Base-by-base conservation (phyloP, 2,888 invertebrate genomes). In the Netelia fuscicornis region DNA sequence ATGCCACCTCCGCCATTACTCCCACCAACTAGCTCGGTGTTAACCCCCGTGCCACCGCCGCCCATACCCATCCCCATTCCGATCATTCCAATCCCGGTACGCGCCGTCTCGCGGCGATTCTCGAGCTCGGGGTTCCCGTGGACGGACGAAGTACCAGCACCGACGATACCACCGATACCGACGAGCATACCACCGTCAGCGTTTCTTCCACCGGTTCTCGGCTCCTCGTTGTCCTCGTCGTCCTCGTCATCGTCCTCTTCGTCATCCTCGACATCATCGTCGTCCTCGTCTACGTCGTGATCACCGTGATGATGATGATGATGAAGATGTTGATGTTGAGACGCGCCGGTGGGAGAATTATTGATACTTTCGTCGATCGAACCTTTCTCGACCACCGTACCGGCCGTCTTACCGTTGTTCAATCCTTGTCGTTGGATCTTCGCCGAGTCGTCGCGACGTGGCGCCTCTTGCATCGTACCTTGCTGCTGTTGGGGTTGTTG, bases 1-100 rank as follows among this genome's bases (percentile, higher is more conserved):
- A 91, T 93, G 91, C 95, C 95, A 92, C 95, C 95, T 91, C 92
- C 91, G 89, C 90, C 89, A 84, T 88, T 90, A 88, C 90, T 89
- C 90, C 91, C 91, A 91, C 91, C 87, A 23, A 87, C 85, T 62
- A 70, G 64, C 81, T 83, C 87, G 60, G 37, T 72, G 67, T 68
- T 48, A 54, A 72, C 68, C 84, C 87, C 86, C 78, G 84, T 84
- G 71, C 75, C 78, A 42, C 75, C 75, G 58, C 76, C 75, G 48
- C 86, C 86, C 82, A 87, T 58, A 60, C 67, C 89, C 86, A 89
- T 86, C 81, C 90, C 91, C 89, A 89, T 84, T 54, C 67, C 85
- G 77, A 81, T 84, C 52, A 78, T 74, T 64, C 75, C 86, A 2
- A 80, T 58, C 52, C 68, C 86, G 67, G 74, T 67, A 58, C 82